These are phyloP conservation scores for Linyphia triangularis DNA, from an alignment of 2,888 invertebrate genomes.

Conservation along the genomic window DNA sequence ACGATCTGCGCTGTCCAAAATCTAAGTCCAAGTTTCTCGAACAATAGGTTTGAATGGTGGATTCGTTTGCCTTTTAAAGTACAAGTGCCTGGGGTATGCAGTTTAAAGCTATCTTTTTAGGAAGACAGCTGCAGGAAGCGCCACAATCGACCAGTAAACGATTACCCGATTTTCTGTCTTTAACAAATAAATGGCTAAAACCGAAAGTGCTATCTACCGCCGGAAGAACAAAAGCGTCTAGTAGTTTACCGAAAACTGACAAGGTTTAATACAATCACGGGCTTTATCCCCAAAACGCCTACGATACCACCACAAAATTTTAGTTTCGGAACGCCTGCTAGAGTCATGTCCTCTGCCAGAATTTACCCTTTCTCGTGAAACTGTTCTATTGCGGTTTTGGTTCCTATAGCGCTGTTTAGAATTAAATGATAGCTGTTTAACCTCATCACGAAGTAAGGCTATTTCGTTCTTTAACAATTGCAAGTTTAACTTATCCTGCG, in stretches of 20 bases:
- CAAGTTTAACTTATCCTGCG: too few relatives aligned
- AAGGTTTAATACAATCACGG: not conserved
- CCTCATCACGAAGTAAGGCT: not conserved
- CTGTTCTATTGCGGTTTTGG: not conserved
- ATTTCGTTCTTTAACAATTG: not conserved
- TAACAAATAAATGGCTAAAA: slow-evolving; percentile 3
- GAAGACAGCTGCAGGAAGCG: not conserved
- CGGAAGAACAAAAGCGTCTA: not conserved
- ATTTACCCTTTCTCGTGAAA: too few relatives aligned
- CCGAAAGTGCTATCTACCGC: not conserved
- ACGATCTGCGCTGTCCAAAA: slow-evolving; percentile 35
- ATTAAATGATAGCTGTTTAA: not conserved
- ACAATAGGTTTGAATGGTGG: not conserved
- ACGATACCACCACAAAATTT: not conserved
- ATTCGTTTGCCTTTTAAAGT: not conserved
- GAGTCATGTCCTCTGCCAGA: not conserved
- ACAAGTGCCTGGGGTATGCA: not conserved
- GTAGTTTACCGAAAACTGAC: not conserved
- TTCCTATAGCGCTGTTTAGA: not conserved
- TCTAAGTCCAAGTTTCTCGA: slow-evolving; percentile 20
- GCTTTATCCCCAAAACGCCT: not conserved
- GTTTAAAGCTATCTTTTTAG: not conserved
- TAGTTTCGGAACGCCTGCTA: not conserved
- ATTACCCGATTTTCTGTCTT: not conserved
- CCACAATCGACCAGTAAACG: not conserved